phyloP scores from a whole-genome alignment of 2,888 invertebrate species.

The Nymphalis c-album region DNA sequence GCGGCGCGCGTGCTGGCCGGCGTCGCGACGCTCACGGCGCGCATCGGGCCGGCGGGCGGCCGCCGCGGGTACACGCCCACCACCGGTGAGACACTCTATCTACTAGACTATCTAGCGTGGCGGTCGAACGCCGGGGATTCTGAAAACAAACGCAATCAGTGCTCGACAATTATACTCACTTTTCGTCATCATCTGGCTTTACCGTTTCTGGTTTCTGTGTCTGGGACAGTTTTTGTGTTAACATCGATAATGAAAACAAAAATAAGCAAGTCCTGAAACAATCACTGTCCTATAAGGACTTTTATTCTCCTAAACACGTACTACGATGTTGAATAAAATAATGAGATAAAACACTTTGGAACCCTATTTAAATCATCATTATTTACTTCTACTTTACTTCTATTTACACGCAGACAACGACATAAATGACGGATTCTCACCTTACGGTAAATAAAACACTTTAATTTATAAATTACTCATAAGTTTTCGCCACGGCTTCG shows the following conservation, averaged over 20 bases:
- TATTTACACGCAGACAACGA: constrained; percentile 73
- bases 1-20: constrained; percentile 83
- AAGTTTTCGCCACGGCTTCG: too few relatives aligned
- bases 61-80: constrained; percentile 89
- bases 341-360: background rate
- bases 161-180: too few relatives aligned
- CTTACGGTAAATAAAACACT: constrained; percentile 53
- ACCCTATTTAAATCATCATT: background rate
- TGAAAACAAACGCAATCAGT: too few relatives aligned
- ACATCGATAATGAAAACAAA: too few relatives aligned
- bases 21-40: constrained; percentile 84
- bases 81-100: constrained; percentile 83
- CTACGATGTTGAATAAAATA: too few relatives aligned
- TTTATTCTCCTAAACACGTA: background rate
- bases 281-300: too few relatives aligned
- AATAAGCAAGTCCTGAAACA: too few relatives aligned
- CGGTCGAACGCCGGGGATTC: too few relatives aligned
- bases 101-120: too few relatives aligned
- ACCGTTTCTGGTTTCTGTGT: too few relatives aligned
- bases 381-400: constrained; percentile 32
- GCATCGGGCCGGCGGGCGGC: constrained; percentile 93
- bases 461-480: background rate
- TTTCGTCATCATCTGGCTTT: too few relatives aligned
- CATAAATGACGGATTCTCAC: constrained; percentile 61
- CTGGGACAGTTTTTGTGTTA: too few relatives aligned